phyloP scores from a whole-genome alignment of 2,888 invertebrate genomes.

The Ophion ellenae region DNA sequence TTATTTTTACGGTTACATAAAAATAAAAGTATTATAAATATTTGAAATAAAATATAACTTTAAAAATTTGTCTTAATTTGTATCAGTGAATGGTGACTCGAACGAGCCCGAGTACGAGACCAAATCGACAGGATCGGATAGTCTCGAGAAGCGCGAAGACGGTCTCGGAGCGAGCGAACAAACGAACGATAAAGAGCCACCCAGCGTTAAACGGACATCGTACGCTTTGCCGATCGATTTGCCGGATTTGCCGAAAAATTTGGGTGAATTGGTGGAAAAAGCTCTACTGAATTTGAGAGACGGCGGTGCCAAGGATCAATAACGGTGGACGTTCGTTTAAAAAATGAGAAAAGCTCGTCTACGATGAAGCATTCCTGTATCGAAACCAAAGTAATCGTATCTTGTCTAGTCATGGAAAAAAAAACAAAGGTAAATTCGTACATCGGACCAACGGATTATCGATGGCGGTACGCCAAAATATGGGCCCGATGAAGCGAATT shows the following conservation, averaged over 20 bases:
- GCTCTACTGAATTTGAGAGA: slow-evolving; percentile 77
- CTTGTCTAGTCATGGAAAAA: slow-evolving; percentile 37
- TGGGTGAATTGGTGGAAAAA: slow-evolving; percentile 78
- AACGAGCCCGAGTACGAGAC: slow-evolving; percentile 60
- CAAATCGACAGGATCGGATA: slow-evolving; percentile 56
- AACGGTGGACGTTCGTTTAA: neutral
- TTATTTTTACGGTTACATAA: neutral
- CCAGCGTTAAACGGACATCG: slow-evolving; percentile 40
- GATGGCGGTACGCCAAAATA: neutral
- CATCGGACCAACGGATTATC: slow-evolving; percentile 25
- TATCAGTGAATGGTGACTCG: slow-evolving; percentile 57
- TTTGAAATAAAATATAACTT: no score
- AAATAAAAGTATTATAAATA: slow-evolving; percentile 8
- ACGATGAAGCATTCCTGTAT: slow-evolving; percentile 33
- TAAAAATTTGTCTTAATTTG: neutral
- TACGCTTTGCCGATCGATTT: slow-evolving; percentile 70
- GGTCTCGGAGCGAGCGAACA: slow-evolving; percentile 67
- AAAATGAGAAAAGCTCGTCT: neutral
- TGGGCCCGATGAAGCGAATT: neutral
- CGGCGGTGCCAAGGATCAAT: slow-evolving; percentile 71
- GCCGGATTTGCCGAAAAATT: slow-evolving; percentile 76
- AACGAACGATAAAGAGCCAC: slow-evolving; percentile 32
- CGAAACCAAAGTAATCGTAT: slow-evolving; percentile 57
- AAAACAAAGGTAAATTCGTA: neutral
- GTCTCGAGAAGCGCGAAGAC: slow-evolving; percentile 59